Conservation (phyloP, 2,797 vertebrate species). For the Lepilemur septentrionalis region DNA sequence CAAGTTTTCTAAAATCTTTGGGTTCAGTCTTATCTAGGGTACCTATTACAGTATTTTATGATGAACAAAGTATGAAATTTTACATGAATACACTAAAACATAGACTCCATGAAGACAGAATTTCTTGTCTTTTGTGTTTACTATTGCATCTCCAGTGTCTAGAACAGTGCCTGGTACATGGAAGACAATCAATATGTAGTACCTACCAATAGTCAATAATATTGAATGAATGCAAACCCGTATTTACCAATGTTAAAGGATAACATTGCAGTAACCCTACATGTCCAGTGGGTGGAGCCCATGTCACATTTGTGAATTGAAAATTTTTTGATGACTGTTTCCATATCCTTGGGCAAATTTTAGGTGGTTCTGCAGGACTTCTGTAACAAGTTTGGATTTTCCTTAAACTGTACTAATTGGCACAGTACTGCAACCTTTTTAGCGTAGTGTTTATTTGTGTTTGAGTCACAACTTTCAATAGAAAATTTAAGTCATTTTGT, state of each 20-base stretch:
- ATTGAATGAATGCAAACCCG: background rate
- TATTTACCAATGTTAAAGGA: background rate
- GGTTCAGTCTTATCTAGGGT: background rate
- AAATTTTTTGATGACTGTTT: background rate
- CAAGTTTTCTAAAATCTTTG: background rate
- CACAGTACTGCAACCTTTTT: background rate
- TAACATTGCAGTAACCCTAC: constrained; percentile 48
- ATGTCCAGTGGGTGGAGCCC: constrained; percentile 76
- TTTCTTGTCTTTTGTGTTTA: background rate
- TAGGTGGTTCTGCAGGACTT: background rate
- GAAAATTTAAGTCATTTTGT: constrained; percentile 18
- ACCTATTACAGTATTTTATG: background rate
- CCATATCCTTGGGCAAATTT: background rate
- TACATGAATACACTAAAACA: background rate
- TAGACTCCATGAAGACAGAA: background rate
- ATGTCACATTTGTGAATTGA: background rate
- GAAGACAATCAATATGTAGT: background rate
- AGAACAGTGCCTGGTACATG: background rate
- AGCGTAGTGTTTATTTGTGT: background rate
- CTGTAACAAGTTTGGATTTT: background rate
- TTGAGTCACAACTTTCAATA: background rate
- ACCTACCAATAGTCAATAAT: background rate
- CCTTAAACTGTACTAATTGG: background rate
- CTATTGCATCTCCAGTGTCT: background rate
- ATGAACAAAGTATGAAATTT: background rate